phyloP scores from a whole-genome alignment of 2,797 vertebrate genomes.

The Rhinichthys osculus region DNA sequence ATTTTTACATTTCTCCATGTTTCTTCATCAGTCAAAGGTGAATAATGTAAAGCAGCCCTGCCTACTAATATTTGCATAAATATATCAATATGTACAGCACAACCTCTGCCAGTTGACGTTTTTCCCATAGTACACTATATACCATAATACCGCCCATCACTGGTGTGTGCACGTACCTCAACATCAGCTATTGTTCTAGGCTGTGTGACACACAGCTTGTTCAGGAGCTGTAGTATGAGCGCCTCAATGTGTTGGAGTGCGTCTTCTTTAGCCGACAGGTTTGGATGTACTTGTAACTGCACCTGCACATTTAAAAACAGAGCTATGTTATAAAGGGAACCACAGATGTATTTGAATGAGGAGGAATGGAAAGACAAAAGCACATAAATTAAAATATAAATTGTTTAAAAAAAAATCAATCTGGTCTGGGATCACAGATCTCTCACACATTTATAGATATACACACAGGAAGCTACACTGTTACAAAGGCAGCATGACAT shows the following conservation, averaged over 20 bases:
- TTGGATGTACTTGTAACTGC: constrained; percentile 96
- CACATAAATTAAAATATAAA: neutral
- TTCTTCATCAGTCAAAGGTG: neutral
- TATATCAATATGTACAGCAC: neutral
- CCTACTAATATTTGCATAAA: neutral
- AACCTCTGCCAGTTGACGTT: neutral
- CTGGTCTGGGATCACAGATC: neutral
- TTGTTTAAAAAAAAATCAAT: neutral
- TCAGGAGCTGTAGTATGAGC: constrained; percentile 96
- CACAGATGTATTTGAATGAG: neutral
- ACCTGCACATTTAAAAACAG: constrained; percentile 78
- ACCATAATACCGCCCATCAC: neutral
- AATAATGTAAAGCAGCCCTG: neutral
- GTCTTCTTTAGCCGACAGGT: constrained; percentile 93
- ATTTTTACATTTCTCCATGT: neutral
- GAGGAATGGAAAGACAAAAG: neutral
- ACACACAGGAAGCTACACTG: neutral
- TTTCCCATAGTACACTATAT: neutral
- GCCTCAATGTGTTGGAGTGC: constrained; percentile 97
- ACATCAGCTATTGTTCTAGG: constrained; percentile 94
- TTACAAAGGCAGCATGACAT: neutral
- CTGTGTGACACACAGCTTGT: constrained; percentile 96
- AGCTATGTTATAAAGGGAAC: neutral
- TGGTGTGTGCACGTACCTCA: constrained; percentile 79
- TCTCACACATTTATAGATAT: neutral